Base-by-base conservation (phyloP, 2,888 invertebrate species). In the Stegana nigrithorax region DNA sequence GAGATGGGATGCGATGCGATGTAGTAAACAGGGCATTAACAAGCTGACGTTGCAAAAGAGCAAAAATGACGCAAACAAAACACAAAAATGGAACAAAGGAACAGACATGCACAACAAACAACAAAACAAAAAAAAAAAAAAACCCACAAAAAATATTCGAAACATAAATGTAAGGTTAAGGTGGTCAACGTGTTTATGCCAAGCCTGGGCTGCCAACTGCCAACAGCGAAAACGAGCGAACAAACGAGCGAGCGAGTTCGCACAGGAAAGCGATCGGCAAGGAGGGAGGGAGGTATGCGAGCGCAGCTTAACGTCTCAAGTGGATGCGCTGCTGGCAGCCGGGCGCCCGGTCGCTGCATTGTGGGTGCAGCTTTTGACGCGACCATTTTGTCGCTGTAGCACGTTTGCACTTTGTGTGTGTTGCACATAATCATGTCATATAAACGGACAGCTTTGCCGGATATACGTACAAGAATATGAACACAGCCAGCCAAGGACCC, bases 341-440 rank as follows among this genome's bases (percentile, higher is more conserved):
- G 17, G 17, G 39, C 17, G 39, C n/a, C n/a, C n/a, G n/a, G n/a
- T n/a, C n/a, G n/a, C n/a, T n/a, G n/a, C n/a, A n/a, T n/a, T 6
- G 10, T 36, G 36, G 6, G 39, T 39, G 39, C 12, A 39, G 14
- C 39, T 14, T 39, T 14, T 39, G 17, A 39, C 39, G 39, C 17
- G 14, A 39, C 17, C 39, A 39, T 39, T 17, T 25, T 47, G 21
- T 51, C 27, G 32, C 19, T 53, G 29, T 53, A 21, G 32, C 21
- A 19, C 12, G 17, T 55, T 21, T 55, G 21, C 47, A 36, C 36
- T 36, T 36, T 36, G 36, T 36, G 36, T 36, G 36, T 47, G 25
- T 71, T 69, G 67, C 80, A 76, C 76, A 80, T 80, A 76, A 80
- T 76, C 78, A 80, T 80, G 78, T 76, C 80, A 76, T 67, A 78